phyloP scores from a whole-genome alignment of 2,113 vertebrate genomes.

The Anoura caudifer region DNA sequence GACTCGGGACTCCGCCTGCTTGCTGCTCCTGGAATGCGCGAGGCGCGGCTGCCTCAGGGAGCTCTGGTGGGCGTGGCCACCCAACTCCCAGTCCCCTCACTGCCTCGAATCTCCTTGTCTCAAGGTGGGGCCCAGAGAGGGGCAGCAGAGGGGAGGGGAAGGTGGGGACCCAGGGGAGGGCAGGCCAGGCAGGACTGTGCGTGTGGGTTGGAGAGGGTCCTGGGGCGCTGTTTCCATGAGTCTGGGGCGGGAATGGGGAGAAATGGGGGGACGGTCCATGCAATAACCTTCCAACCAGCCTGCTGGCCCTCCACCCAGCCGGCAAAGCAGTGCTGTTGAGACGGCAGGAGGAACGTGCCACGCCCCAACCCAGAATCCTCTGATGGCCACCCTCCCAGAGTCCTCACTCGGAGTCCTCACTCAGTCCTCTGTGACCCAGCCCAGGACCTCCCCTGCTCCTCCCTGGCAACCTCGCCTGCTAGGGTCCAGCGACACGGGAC shows the following conservation, averaged over 20 bases:
- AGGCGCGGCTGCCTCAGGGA: no score
- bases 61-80: no score
- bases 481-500: no score
- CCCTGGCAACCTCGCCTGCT: no score
- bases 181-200: not conserved
- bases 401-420: not conserved
- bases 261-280: not conserved
- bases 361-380: rapidly evolving
- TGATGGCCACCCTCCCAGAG: not conserved
- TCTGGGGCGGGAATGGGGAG: not conserved
- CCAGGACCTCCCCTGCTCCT: no score
- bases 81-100: no score
- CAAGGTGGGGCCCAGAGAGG: no score
- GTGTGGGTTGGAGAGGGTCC: no score
- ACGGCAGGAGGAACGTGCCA: rapidly evolving
- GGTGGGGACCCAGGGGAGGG: no score
- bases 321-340: not conserved
- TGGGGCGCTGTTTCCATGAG: not conserved
- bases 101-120: no score
- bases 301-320: not conserved
- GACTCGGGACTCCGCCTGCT: no score
- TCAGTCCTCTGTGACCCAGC: not conserved
- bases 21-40: no score
- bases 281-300: not conserved
- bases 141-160: not conserved